phyloP scores from a whole-genome alignment of 53 echinoderm and acorn worm species.

The Mesocentrotus franciscanus region DNA sequence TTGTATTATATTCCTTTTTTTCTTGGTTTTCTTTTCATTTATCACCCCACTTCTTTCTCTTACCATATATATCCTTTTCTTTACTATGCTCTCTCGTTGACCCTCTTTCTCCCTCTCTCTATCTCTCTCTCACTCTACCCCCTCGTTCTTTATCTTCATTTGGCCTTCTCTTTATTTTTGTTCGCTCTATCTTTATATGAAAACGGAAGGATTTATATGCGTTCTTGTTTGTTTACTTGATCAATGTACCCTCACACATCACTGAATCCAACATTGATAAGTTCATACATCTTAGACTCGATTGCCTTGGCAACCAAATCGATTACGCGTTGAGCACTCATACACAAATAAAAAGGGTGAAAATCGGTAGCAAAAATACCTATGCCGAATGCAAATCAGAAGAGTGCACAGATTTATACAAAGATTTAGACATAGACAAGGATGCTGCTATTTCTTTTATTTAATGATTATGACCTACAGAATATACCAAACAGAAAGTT shows the following conservation, averaged over 20 bases:
- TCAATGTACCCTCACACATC: not conserved
- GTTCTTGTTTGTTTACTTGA: conserved; percentile 20
- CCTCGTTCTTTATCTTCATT: not conserved
- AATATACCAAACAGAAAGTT: too few relatives aligned
- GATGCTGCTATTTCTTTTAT: too few relatives aligned
- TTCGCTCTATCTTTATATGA: not conserved
- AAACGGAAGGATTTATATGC: not conserved
- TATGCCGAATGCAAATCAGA: not conserved
- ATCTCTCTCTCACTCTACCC: not conserved
- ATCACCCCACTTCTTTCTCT: not conserved
- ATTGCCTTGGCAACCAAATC: conserved; percentile 29
- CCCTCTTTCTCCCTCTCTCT: not conserved
- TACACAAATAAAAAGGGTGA: not conserved
- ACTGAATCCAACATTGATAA: not conserved
- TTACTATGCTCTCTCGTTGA: not conserved
- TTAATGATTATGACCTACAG: too few relatives aligned
- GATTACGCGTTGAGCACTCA: conserved; percentile 27
- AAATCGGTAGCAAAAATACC: not conserved
- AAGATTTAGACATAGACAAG: too few relatives aligned
- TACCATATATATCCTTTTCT: not conserved
- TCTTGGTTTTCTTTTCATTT: not conserved
- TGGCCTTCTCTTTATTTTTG: not conserved
- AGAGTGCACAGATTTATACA: conserved; percentile 3
- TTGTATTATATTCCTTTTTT: not conserved
- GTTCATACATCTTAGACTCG: not conserved